Evolutionary conservation across 2,888 invertebrate species (phyloP), one percentile per base, ranked within the genome.

Genomic region (Suillia variegata): DNA sequence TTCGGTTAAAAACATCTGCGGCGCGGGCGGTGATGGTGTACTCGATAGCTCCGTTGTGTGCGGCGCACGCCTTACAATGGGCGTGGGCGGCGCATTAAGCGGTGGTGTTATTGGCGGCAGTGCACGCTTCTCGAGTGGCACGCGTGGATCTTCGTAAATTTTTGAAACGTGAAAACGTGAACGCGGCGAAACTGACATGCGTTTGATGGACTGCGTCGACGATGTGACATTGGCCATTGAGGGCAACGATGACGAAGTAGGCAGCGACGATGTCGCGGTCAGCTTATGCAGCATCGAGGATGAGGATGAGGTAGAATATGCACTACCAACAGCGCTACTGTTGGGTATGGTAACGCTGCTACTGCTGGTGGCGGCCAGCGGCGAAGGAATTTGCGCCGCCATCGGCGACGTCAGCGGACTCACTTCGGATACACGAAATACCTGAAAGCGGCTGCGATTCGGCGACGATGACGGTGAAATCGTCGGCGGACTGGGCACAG

Each of bases 381-480:
- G 61, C 24, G 72, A 65, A 21, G 70, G 70, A 22, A 73, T 68
- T 63, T 67, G 52, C 56, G 69, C 68, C 47, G 73, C 74, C 61
- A 74, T 64, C 49, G 80, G 80, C 49, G 79, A 80, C 47, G 75
- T 76, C 22, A 76, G 57, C 17, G 78, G 77, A 62, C 76, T 77
- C 56, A 71, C 73, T 70, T 82, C 82, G 21, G 64, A 55, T 5
- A 83, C 82, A 22, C 81, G 80, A 62, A 80, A 81, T 47, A 82
- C 82, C 64, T 82, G 81, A 71, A 82, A 82, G 54, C 82, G 79
- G 66, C 78, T 82, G 54, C 88, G 88, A 65, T 88, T 84, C 24
- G 90, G 90, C 73, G 88, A 88, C 68, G 88, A 87, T 64, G 89
- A 87, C 55, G 89, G 88, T 51, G 87, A 85, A 22, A 87, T 84